Evolutionary conservation across 1,140 invertebrate genomes (phyloP).

Genomic region (Euglossa dilemma): DNA sequence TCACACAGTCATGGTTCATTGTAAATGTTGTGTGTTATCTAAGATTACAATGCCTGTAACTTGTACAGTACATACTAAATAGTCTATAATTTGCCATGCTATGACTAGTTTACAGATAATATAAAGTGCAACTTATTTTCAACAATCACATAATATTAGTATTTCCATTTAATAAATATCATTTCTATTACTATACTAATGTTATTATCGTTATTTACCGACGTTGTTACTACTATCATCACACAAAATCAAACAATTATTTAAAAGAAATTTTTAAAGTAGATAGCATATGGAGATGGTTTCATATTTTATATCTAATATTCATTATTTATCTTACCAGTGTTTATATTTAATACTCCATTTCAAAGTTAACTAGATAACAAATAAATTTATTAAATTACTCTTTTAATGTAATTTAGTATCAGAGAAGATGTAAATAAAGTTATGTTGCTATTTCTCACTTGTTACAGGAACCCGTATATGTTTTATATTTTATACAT

Average conservation of each 20-base stretch:
- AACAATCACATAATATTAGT: conserved; percentile 53
- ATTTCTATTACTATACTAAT: conserved; percentile 30
- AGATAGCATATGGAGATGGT: conserved; percentile 5
- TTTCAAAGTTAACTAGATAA: not conserved
- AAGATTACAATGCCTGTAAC: conserved; percentile 31
- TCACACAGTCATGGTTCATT: conserved; percentile 46
- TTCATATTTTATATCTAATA: conserved; percentile 19
- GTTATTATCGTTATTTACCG: conserved; percentile 33
- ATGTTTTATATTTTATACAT: conserved; percentile 4
- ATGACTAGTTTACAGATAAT: conserved; percentile 55
- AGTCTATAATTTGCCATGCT: conserved; percentile 39
- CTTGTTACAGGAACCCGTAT: not conserved
- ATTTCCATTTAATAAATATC: conserved; percentile 40
- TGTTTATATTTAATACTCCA: conserved; percentile 10
- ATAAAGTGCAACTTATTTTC: conserved; percentile 43
- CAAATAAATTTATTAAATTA: conserved; percentile 7
- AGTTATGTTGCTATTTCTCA: not conserved
- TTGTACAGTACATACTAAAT: conserved; percentile 41
- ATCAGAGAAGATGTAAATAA: not conserved
- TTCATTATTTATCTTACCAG: not conserved
- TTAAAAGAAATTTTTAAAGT: conserved; percentile 6
- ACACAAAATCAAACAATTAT: not conserved
- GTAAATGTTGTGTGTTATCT: conserved; percentile 42
- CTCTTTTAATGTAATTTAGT: not conserved
- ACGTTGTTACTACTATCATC: not conserved